phyloP scores from a whole-genome alignment of 2,888 invertebrate species.

The Crematogaster levior region DNA sequence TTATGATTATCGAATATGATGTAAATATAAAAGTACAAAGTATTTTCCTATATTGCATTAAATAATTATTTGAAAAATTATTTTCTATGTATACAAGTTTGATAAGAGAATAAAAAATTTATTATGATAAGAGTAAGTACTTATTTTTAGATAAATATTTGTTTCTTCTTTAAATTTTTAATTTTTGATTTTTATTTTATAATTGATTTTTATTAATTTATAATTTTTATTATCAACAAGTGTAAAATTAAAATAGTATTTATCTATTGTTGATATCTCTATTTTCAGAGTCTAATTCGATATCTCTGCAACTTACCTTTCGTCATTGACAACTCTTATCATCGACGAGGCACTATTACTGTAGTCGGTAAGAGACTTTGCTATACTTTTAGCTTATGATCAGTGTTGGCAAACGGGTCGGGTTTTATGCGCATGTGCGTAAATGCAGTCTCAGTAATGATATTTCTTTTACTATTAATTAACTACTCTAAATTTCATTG shows the following conservation, averaged over 20 bases:
- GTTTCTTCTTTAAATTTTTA: not conserved
- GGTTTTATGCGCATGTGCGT: too few species aligned
- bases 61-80: not conserved
- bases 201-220: too few species aligned
- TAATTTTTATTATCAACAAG: too few species aligned
- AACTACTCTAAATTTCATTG: too few species aligned
- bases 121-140: not conserved
- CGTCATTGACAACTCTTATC: not conserved
- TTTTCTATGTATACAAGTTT: not conserved
- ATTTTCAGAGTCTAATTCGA: not conserved
- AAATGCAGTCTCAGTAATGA: too few species aligned
- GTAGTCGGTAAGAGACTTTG: constrained; percentile 11
- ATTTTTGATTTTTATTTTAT: not conserved
- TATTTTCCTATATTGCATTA: constrained; percentile 3
- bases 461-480: too few species aligned
- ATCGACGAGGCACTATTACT: not conserved
- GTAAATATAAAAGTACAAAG: not conserved
- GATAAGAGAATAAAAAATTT: not conserved
- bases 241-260: not conserved
- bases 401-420: too few species aligned
- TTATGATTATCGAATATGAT: not conserved
- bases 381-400: not conserved
- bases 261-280: constrained; percentile 9
- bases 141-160: not conserved
- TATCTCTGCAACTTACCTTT: not conserved